These are phyloP conservation scores for Spisula solida DNA, from an alignment of 2,888 invertebrate species.

Conservation along the genomic window DNA sequence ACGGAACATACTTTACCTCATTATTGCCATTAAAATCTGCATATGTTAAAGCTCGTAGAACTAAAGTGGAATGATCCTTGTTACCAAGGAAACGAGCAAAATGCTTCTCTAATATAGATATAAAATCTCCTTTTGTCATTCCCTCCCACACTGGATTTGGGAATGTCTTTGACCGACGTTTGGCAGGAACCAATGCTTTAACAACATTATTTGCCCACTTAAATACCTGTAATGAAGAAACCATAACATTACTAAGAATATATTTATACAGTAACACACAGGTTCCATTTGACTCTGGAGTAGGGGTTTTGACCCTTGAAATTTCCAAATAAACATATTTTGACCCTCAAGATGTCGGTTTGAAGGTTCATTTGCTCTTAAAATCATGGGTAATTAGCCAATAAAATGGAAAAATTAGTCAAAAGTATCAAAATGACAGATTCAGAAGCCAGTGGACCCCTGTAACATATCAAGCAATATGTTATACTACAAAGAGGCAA, in stretches of 20 bases:
- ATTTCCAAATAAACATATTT: too few relatives aligned
- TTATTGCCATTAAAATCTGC: conserved; percentile 82
- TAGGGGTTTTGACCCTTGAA: too few relatives aligned
- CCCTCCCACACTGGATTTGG: conserved; percentile 65
- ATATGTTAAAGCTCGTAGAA: conserved; percentile 75
- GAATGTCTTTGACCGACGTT: neutral
- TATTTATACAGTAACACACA: neutral
- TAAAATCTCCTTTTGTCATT: conserved; percentile 73
- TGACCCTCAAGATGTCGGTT: too few relatives aligned
- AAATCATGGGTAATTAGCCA: too few relatives aligned
- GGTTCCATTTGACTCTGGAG: too few relatives aligned
- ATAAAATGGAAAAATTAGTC: too few relatives aligned
- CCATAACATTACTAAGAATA: neutral
- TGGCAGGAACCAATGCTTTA: conserved; percentile 44
- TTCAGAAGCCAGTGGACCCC: too few relatives aligned
- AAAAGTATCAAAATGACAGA: too few relatives aligned
- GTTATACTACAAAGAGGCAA: too few relatives aligned
- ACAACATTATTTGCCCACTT: conserved; percentile 51
- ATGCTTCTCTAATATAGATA: conserved; percentile 70
- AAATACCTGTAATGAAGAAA: conserved; percentile 55
- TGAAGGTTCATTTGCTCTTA: too few relatives aligned
- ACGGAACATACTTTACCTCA: conserved; percentile 68
- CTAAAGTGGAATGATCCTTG: conserved; percentile 73
- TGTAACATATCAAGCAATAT: too few relatives aligned
- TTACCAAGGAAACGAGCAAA: conserved; percentile 76